Evolutionary conservation across 2,888 invertebrate genomes (phyloP).

Genomic region (Acanthosepion lycidas): DNA sequence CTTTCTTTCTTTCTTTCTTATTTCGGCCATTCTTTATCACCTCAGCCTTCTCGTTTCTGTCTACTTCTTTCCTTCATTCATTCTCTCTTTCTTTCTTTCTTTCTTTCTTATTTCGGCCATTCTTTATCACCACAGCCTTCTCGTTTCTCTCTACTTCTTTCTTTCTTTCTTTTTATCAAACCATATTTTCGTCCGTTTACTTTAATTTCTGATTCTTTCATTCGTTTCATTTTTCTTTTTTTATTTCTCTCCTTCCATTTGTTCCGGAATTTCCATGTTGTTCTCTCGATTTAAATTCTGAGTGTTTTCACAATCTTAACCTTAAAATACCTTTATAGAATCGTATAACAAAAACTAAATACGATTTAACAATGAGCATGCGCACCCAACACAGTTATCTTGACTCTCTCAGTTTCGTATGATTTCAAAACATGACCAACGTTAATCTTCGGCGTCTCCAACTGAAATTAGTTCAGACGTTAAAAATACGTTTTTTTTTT

Average conservation of each 20-base stretch:
- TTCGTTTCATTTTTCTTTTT: no score
- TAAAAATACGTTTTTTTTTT: neutral
- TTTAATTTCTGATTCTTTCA: neutral
- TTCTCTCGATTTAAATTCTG: no score
- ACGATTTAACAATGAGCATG: no score
- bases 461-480: neutral
- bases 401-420: neutral
- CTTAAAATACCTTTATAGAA: neutral
- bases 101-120: neutral
- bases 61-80: neutral
- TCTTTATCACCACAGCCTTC: neutral
- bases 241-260: no score
- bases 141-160: neutral
- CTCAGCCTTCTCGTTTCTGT: neutral
- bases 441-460: neutral
- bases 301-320: no score
- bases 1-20: neutral
- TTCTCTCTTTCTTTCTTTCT: no score
- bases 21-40: neutral
- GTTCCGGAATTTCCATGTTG: no score
- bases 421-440: neutral
- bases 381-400: neutral
- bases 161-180: neutral
- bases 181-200: neutral
- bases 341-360: neutral